Base-by-base conservation (phyloP, 2,888 invertebrate species). In the Archips xylosteana region DNA sequence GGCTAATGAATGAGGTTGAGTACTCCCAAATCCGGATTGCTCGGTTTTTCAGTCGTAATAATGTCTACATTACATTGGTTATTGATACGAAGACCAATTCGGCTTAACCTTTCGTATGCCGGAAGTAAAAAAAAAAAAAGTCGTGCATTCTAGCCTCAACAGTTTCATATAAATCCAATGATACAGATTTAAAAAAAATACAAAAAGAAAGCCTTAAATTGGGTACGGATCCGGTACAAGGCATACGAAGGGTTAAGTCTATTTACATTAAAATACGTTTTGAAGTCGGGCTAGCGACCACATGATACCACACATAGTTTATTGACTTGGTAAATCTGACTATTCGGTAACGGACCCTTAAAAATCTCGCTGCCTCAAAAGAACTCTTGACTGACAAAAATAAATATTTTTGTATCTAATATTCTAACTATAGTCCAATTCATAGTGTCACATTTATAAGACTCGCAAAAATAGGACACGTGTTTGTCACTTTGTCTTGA, bases 381-480 rank as follows among this genome's bases (percentile, higher is more conserved):
- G 12, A 23, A 57, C 47, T 42, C 47, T 42, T 62, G 60, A 60
- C 36, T 65, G 85, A 82, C 80, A 83, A 84, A 85, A 87, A 87
- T 87, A 88, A 87, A 87, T 87, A 85, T 77, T 45, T 32, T 47
- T 63, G 47, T 63, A 63, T 23, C 13, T 76, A 76, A 81, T 79
- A 80, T 68, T 63, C 39, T 59, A 57, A 59, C n/a, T 23, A 72
- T 39, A 62, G 47, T 23, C 59, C 57, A 42, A 47, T 70, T 39
- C 39, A 6, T 2, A 23, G 12, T 51, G 15, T 15, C 15, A 2
- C n/a, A 32, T 34, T 9, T 49, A 61, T 10, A 51, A 64, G 34
- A 64, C 42, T n/a, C 8, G 15, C 15, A 34, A 15, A 49, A 51
- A 13, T 62, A 32, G 62, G 45, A 45, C 23, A 45, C 62, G 32